Base-by-base conservation (phyloP, 2,797 vertebrate genomes). In the Protosalanx chinensis region DNA sequence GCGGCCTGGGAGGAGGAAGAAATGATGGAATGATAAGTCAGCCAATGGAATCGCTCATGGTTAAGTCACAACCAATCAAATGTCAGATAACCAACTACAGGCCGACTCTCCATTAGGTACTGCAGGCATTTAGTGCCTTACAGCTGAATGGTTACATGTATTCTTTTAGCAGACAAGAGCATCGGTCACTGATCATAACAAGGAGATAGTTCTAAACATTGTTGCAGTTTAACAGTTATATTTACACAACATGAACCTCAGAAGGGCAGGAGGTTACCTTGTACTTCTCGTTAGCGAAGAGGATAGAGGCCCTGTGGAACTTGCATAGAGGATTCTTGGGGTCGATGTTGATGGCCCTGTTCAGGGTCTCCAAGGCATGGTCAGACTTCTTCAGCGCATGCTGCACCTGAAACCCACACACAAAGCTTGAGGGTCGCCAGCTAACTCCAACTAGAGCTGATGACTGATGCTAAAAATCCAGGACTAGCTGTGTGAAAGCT, bases 321-420 rank as follows among this genome's bases (percentile, higher is more conserved):
- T 98, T 99, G 95, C 97, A 99, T 91, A 99, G 94, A 0, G 97
- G 97, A 76, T 99, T 99, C 88, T 98, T 99, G 64, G 97, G 97
- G 85, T 99, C 97, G 16, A 99, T 98, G 74, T 93, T 91, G 67
- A 98, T 98, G 0, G 97, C 97, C 93, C 94, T 94, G 90, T 98
- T 98, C 76, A 99, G 83, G 27, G 97, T 98, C 88, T 99, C 97
- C 88, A 99, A 93, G 84, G 96, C 97, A 66, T 95, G 94, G 46
- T 99, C 97, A 0, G 96, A 98, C 86, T 98, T 99, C 86, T 99
- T 98, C 82, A 98, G 86, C 16, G 97, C 97, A 57, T 99, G 97
- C 78, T 99, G 97, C 74, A 99, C 97, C 97, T 98, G 10, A 8
- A 29, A 18, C 37, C 49, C 15, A 70, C 12, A 76, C 33, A 72